Evolutionary conservation across 2,888 invertebrate species (phyloP).

Genomic region (Drosophila bunnanda): DNA sequence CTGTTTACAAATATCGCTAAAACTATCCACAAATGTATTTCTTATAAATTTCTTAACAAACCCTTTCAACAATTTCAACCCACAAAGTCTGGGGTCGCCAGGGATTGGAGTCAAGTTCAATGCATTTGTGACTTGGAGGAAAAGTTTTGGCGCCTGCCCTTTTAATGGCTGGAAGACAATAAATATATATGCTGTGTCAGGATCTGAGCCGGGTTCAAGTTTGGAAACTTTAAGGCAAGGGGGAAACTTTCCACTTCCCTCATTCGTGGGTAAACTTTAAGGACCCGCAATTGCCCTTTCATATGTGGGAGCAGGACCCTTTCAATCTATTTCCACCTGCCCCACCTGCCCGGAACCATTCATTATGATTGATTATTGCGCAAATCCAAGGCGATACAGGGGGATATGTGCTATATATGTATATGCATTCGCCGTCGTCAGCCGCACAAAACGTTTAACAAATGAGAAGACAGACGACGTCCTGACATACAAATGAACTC

Average conservation of each 20-base stretch:
- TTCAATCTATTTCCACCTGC: constrained; percentile 15
- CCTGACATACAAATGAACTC: constrained; percentile 62
- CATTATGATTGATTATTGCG: constrained; percentile 75
- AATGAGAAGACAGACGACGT: constrained; percentile 52
- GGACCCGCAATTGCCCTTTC: constrained; percentile 30
- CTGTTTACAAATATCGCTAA: neutral
- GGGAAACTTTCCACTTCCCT: constrained; percentile 41
- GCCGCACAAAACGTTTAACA: constrained; percentile 67
- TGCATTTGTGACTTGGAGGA: constrained; percentile 44
- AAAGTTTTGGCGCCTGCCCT: constrained; percentile 19
- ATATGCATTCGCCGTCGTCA: constrained; percentile 39
- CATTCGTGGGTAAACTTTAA: constrained; percentile 23
- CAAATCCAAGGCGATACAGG: constrained; percentile 30
- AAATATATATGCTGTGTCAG: constrained; percentile 13
- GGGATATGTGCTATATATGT: neutral
- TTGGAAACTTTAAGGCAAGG: constrained; percentile 26
- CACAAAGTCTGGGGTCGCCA: neutral
- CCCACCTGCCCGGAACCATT: constrained; percentile 39
- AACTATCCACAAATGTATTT: neutral
- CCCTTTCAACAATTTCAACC: constrained; percentile 15
- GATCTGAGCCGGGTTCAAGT: constrained; percentile 32
- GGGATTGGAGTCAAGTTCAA: constrained; percentile 36
- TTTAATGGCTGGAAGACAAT: constrained; percentile 33
- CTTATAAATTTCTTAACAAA: neutral
- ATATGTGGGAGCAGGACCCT: constrained; percentile 12